Evolutionary conservation across 2,797 vertebrate genomes (phyloP), one percentile per base, ranked within the genome.

Genomic region (Vultur gryphus): DNA sequence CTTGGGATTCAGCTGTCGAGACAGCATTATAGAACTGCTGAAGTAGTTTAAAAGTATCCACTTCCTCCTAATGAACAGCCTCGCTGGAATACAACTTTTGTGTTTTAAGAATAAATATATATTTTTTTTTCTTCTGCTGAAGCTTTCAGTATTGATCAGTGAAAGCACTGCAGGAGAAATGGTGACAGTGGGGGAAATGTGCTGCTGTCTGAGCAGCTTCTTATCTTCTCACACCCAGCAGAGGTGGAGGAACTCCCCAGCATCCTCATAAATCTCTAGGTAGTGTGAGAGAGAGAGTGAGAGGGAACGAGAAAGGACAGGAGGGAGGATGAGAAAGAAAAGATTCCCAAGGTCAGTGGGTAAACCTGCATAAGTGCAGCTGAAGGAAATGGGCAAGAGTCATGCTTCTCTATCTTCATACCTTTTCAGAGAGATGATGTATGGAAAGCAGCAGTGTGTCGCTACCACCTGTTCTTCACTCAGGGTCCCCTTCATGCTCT

Each of bases 61-160:
- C 77, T 94, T 93, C 78, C 94, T 95, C 80, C 85, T 94, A 94
- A 95, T 43, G 76, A 97, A 97, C 69, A 84, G 78, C 57, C 77
- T 96, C 39, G 4, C 91, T 48, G 83, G 89, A 95, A 97, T 89
- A 88, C 48, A 90, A 87, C 71, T 79, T 97, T 44, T 92, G 79
- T 96, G 89, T 95, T 95, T 94, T 67, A 94, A 95, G 94, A 97
- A 95, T 92, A 95, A 90, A 89, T 91, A 93, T 25, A 44, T 79
- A 62, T 55, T 4, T 16, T 51, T 44, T 92, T 87, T 91, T 46
- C 66, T 95, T 81, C 54, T 73, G 66, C 92, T 62, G 54, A 96
- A 93, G 90, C 78, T 97, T 97, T 96, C 95, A 72, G n/a, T 92
- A 97, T 95, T 95, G 97, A 97, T 97, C 69, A 84, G 93, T 86